These are phyloP conservation scores for Acanthoscelides obtectus DNA, from an alignment of 2,888 invertebrate species.

Conservation along the genomic window DNA sequence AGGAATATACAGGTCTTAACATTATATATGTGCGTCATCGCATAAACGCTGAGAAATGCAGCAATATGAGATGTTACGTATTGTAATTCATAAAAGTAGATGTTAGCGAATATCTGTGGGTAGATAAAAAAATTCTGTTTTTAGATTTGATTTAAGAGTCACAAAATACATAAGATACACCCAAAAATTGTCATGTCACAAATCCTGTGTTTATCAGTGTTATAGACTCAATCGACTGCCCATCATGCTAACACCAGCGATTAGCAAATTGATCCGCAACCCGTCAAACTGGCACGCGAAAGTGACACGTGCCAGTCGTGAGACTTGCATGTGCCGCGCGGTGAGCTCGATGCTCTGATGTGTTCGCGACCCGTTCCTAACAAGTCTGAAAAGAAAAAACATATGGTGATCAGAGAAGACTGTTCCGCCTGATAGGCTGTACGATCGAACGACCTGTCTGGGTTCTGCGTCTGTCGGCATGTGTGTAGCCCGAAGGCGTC, in stretches of 20 bases:
- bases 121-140: too few species aligned
- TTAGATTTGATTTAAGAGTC: too few species aligned
- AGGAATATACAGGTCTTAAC: too few species aligned
- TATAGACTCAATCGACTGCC: neutral
- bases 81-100: too few species aligned
- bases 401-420: neutral
- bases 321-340: neutral
- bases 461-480: neutral
- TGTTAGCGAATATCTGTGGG: too few species aligned
- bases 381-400: neutral
- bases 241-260: neutral
- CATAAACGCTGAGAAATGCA: too few species aligned
- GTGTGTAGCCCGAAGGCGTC: too few species aligned
- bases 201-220: too few species aligned
- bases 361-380: neutral
- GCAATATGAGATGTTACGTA: too few species aligned
- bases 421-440: neutral
- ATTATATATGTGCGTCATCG: too few species aligned
- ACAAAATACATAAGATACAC: too few species aligned
- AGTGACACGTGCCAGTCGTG: neutral
- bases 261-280: neutral
- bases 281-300: neutral
- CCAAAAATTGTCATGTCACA: too few species aligned
- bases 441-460: neutral
- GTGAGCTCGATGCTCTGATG: neutral